Conservation (phyloP, 1,140 invertebrate genomes). For the Pseudomyrmex concolor region DNA sequence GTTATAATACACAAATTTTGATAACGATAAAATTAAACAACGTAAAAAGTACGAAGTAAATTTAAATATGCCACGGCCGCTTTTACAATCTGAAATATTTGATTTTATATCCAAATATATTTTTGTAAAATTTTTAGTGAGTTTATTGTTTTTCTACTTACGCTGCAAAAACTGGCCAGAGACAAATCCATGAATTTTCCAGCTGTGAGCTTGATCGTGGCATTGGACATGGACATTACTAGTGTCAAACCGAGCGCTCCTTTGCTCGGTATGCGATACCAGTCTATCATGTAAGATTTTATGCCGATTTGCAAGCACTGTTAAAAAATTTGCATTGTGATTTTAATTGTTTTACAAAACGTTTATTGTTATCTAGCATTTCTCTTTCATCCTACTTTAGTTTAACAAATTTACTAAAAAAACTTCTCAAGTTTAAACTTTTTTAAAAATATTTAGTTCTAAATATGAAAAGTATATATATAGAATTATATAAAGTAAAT, state of each 20-base stretch:
- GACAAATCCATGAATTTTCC: conserved; percentile 73
- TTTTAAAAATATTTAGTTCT: not conserved
- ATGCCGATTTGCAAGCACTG: conserved; percentile 70
- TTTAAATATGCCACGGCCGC: conserved; percentile 65
- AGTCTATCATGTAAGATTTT: conserved; percentile 72
- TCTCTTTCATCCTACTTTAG: not conserved
- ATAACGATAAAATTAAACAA: not conserved
- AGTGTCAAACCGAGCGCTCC: conserved; percentile 67
- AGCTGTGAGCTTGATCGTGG: conserved; percentile 70
- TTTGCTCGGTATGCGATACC: conserved; percentile 72
- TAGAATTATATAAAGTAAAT: too few relatives aligned
- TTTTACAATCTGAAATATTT: conserved; percentile 59
- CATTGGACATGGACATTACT: conserved; percentile 69
- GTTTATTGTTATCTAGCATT: not conserved
- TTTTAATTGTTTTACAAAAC: not conserved
- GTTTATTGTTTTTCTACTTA: conserved; percentile 55
- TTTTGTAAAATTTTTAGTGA: not conserved
- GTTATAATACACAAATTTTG: not conserved
- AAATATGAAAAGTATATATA: not conserved
- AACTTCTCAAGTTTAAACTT: not conserved
- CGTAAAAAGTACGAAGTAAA: conserved; percentile 66
- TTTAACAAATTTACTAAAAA: not conserved
- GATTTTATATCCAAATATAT: not conserved
- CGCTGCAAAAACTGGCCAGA: conserved; percentile 71
- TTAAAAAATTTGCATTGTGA: not conserved